Evolutionary conservation across 1,140 invertebrate genomes (phyloP).

Genomic region (Camponotus pennsylvanicus): DNA sequence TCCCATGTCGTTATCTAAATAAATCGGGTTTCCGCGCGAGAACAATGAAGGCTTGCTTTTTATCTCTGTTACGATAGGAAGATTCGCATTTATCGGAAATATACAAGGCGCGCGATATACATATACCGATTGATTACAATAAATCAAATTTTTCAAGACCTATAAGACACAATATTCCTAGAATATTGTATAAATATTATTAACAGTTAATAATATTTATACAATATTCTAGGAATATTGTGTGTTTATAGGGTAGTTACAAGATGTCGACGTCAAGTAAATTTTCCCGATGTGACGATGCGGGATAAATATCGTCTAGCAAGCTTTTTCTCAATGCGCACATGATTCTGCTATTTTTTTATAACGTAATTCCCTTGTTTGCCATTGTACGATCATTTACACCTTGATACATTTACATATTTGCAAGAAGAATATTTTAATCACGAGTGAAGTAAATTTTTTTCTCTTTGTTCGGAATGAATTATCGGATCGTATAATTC

Average conservation of each 20-base stretch:
- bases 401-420: background rate
- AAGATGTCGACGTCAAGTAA: constrained; percentile 22
- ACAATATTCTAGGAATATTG: too few relatives aligned
- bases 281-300: background rate
- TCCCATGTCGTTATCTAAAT: constrained; percentile 36
- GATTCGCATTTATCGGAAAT: background rate
- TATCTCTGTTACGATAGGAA: constrained; percentile 10
- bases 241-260: background rate
- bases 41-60: background rate
- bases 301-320: too few relatives aligned
- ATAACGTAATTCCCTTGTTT: background rate
- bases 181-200: too few relatives aligned
- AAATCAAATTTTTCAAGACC: constrained; percentile 30
- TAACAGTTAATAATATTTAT: too few relatives aligned
- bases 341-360: background rate
- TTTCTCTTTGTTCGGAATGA: background rate
- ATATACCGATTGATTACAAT: constrained; percentile 6
- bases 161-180: too few relatives aligned
- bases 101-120: background rate
- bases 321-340: constrained; percentile 4
- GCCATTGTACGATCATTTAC: too few relatives aligned
- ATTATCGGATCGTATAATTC: background rate
- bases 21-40: constrained; percentile 22
- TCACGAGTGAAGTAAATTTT: background rate
- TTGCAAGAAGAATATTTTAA: background rate